Evolutionary conservation across 2,797 vertebrate genomes (phyloP).

Genomic region (Tokudaia tokunoshimensis): DNA sequence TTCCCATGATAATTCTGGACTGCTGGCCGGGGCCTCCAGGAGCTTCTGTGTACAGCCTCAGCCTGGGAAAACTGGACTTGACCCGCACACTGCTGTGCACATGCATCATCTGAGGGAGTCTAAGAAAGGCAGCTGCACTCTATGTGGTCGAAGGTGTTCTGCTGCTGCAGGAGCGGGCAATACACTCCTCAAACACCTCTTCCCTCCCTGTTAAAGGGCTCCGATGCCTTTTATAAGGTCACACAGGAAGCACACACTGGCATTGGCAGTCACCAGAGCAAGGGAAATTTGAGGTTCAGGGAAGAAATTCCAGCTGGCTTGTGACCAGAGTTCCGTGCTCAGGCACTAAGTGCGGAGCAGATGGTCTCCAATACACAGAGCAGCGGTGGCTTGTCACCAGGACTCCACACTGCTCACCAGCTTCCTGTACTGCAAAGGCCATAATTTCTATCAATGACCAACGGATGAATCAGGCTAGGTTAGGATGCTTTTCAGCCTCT

Average conservation of each 20-base stretch:
- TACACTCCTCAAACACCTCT: neutral
- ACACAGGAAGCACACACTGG: neutral
- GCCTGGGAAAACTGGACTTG: neutral
- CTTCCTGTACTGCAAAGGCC: neutral
- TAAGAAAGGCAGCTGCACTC: neutral
- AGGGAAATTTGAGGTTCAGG: neutral
- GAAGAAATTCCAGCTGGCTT: neutral
- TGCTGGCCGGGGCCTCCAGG: neutral
- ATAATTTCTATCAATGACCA: neutral
- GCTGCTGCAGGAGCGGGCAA: neutral
- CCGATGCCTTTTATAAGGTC: neutral
- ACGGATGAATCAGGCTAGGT: neutral
- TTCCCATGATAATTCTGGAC: neutral
- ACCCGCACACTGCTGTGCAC: neutral
- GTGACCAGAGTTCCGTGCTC: neutral
- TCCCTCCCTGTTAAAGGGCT: neutral
- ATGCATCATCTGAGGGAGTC: neutral
- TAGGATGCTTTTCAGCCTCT: neutral
- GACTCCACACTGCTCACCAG: neutral
- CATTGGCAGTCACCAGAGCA: neutral
- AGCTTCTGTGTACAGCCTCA: neutral
- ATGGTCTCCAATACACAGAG: neutral
- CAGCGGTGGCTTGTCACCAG: neutral
- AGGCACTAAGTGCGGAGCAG: neutral
- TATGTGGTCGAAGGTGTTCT: too few species aligned